A percentile compares a stretch with the other conserved stretches of the same genome.
Evolutionary conservation across 2,113 vertebrate genomes (phyloP).

Genomic region (Peucedramus taeniatus): DNA sequence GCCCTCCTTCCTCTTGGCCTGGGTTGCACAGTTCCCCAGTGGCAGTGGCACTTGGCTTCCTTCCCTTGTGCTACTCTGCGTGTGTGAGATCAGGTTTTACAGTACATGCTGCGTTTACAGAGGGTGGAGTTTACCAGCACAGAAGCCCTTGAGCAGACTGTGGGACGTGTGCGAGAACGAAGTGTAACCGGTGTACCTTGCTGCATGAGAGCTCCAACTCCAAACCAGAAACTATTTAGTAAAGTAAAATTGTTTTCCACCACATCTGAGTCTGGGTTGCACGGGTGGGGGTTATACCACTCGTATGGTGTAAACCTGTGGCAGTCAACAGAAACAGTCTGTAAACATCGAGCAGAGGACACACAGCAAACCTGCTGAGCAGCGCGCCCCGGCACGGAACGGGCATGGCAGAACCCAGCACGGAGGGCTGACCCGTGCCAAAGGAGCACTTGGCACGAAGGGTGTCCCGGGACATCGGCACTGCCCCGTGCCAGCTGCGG

Average conservation of each 20-base stretch:
- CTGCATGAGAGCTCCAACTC: conserved; percentile 97
- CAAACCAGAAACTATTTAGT: conserved; percentile 99
- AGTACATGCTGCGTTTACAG: conserved; percentile 38
- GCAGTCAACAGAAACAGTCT: conserved; percentile 74
- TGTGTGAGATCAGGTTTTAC: conserved; percentile 57
- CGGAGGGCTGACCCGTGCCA: not conserved
- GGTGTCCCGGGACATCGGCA: not conserved
- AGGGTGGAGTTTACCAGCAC: conserved; percentile 80
- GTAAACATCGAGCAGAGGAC: conserved; percentile 66
- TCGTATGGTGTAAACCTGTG: conserved; percentile 97
- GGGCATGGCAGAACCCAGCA: fast-evolving
- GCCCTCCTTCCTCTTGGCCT: not conserved
- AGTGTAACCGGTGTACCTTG: conserved; percentile 86
- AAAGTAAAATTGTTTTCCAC: conserved; percentile 99
- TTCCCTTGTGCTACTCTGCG: not conserved
- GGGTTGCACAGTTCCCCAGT: not conserved
- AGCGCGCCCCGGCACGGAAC: not conserved
- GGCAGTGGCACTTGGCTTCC: not conserved
- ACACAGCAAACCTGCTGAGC: conserved; percentile 19
- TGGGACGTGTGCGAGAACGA: conserved; percentile 73
- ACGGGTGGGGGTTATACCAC: conserved; percentile 99
- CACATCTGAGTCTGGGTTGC: conserved; percentile 97
- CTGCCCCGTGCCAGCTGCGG: not conserved
- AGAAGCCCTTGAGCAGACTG: conserved; percentile 75
- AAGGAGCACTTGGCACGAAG: not conserved